Base-by-base conservation (phyloP, 2,888 invertebrate genomes). In the Morpho helenor region DNA sequence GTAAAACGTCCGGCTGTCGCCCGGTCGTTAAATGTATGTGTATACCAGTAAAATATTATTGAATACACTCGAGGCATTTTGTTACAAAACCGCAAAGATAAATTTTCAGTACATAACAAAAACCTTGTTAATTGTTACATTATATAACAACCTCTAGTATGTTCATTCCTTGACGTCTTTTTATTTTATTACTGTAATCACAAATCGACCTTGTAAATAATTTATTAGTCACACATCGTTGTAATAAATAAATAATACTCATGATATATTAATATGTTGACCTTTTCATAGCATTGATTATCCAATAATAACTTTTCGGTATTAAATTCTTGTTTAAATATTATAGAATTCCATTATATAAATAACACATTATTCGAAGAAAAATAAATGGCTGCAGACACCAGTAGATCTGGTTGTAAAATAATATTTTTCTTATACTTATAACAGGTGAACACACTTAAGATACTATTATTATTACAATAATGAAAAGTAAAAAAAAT, bases 181-280 rank as follows among this genome's bases (percentile, higher is more conserved):
- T 46, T 51, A 57, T 22, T 41, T 41, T 39, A 52, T 39, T 51
- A 48, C 31, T 31, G 23, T 52, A 52, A 52, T 52, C 45, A 44
- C 22, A 40, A 52, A 39, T n/a, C n/a, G 56, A 59, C 60, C 60
- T 63, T 57, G 60, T 57, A 44, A 40, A 55, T 58, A 56, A 8
- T 40, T 58, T 61, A 57, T 62, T 62, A 60, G 56, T 60, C 56
- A 52, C 44, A 56, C 47, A 52, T 52, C 55, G 52, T 22, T 52
- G 55, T 56, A 56, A 50, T 57, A 55, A 39, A 54, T 59, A 42
- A 58, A 42, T 56, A 58, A 55, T 43, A 58, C 46, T 55, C 42
- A 61, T 59, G 23, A 59, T 59, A 48, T 54, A 51, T 55, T 54
- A 51, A 51, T 44, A 54, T 52, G 31, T 51, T 57, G 55, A 61